Evolutionary conservation across 2,888 invertebrate genomes (phyloP).

Genomic region (Gonocerus acuteangulatus): DNA sequence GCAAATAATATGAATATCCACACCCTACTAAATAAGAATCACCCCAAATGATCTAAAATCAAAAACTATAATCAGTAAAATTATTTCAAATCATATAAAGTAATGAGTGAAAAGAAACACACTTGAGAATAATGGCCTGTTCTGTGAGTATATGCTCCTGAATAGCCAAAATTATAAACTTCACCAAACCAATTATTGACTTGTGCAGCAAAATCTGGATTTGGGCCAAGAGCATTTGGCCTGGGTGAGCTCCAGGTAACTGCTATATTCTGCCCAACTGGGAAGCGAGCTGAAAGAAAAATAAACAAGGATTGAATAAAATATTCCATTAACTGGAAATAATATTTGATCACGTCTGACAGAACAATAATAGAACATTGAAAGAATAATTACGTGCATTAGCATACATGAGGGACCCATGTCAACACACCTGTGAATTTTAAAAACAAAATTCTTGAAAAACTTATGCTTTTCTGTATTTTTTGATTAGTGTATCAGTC

Average conservation of each 20-base stretch:
- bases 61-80: background rate
- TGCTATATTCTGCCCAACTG: slow-evolving; percentile 79
- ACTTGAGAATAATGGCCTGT: slow-evolving; percentile 84
- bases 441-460: too few relatives aligned
- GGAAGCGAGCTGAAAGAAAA: slow-evolving; percentile 56
- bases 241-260: slow-evolving; percentile 70
- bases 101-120: too few relatives aligned
- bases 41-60: slow-evolving; percentile 74
- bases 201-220: slow-evolving; percentile 65
- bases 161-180: slow-evolving; percentile 52
- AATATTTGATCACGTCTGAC: too few relatives aligned
- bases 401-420: too few relatives aligned
- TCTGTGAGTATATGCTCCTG: slow-evolving; percentile 56
- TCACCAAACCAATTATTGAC: slow-evolving; percentile 77
- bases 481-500: too few relatives aligned
- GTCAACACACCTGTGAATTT: too few relatives aligned
- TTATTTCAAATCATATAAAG: too few relatives aligned
- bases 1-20: slow-evolving; percentile 75
- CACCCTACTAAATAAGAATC: slow-evolving; percentile 78
- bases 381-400: too few relatives aligned
- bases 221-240: slow-evolving; percentile 52
- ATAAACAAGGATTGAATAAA: too few relatives aligned
- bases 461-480: too few relatives aligned
- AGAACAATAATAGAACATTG: too few relatives aligned
- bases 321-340: too few relatives aligned